Percentiles rank a stretch among this genome's conserved stretches.
Conservation (phyloP, 1,140 invertebrate genomes). For the Drosophila ohnishii region DNA sequence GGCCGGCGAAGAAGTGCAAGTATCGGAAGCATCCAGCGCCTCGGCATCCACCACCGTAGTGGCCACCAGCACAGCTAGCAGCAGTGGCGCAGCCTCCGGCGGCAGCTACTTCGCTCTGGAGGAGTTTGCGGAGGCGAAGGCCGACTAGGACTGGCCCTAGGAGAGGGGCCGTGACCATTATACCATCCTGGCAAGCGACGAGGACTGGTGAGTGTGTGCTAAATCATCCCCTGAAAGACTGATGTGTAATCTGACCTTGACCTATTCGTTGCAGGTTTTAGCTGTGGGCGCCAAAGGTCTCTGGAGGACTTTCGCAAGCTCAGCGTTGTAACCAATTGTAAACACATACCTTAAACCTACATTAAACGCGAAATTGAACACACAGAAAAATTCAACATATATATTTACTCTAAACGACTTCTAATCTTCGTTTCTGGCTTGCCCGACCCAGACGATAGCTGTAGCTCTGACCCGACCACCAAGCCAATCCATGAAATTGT, state of each 20-base stretch:
- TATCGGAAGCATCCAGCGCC: constrained; percentile 53
- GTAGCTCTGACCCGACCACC: no score
- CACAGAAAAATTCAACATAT: no score
- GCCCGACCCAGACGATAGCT: no score
- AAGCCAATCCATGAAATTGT: no score
- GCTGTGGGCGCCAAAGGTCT: constrained; percentile 39
- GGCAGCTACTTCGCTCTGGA: constrained; percentile 74
- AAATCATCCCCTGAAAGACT: neutral
- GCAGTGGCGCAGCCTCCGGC: constrained; percentile 57
- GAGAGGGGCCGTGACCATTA: constrained; percentile 51
- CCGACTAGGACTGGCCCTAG: constrained; percentile 79
- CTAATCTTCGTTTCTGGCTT: no score
- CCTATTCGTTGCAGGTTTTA: constrained; percentile 49
- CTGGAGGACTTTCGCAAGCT: neutral
- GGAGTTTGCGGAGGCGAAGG: constrained; percentile 72
- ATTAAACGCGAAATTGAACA: no score
- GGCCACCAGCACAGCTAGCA: constrained; percentile 66
- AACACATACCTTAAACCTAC: no score
- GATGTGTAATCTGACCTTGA: neutral
- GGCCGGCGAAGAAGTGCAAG: constrained; percentile 51
- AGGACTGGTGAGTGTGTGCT: constrained; percentile 58
- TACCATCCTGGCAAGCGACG: constrained; percentile 67
- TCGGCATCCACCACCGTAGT: constrained; percentile 45
- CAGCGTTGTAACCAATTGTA: no score
- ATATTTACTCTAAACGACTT: no score